Conservation (phyloP, 2,113 vertebrate genomes). For the Perca fluviatilis region DNA sequence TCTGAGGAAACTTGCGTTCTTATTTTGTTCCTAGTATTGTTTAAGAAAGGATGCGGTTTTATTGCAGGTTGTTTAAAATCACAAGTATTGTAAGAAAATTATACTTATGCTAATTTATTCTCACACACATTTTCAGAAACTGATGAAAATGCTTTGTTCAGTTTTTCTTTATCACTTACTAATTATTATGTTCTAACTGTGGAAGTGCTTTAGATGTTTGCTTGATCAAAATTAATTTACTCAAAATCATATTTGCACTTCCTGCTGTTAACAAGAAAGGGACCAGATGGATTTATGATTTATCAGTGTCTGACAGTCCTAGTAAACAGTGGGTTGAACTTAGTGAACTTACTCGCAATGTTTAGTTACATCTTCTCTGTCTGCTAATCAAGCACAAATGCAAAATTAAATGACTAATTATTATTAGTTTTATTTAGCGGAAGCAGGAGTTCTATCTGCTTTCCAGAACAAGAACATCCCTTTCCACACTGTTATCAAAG, state of each 20-base stretch:
- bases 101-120: constrained; percentile 11
- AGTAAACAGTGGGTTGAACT: background rate
- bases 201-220: constrained; percentile 6
- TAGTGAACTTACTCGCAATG: too few species aligned
- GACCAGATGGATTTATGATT: background rate
- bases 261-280: background rate
- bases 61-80: background rate
- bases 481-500: background rate
- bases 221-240: constrained; percentile 15
- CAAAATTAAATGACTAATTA: background rate
- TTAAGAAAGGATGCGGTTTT: background rate
- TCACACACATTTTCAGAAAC: background rate
- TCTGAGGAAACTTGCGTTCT: background rate
- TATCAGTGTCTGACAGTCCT: background rate
- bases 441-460: background rate
- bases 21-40: too few species aligned
- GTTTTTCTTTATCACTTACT: background rate
- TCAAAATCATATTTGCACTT: constrained; percentile 16
- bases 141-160: background rate
- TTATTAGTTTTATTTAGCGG: background rate
- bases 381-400: background rate
- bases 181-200: constrained; percentile 2
- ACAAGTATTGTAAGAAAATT: background rate
- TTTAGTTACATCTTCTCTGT: background rate
- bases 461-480: background rate